Base-by-base conservation (phyloP, 2,113 vertebrate species). In the Mesembrinibis cayennensis region DNA sequence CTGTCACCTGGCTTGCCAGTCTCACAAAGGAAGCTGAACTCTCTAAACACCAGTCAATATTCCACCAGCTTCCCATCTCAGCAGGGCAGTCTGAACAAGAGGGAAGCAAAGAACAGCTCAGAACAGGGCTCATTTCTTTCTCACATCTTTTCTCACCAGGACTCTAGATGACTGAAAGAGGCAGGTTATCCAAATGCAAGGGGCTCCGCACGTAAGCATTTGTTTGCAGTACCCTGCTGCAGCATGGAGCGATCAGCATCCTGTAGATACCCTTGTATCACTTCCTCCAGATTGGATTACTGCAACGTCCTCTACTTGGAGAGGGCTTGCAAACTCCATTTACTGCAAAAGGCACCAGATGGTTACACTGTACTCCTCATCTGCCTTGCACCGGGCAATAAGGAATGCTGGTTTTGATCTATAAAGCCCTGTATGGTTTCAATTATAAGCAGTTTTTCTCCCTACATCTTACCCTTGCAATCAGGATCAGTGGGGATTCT, bases 11-110 rank as follows among this genome's bases (percentile, higher is more conserved):
- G 29, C 90, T 34, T 56, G 84, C 90, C 66, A 69, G 5, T 34
- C 77, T 78, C 50, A 96, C 93, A 93, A 90, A 93, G 86, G 79
- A 62, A 92, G 74, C 90, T 58, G 71, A 72, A 21, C 85, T 40
- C 93, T 52, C 81, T 21, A 40, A 91, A 81, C 82, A 65, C 62
- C 72, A 87, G 83, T 27, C 95, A 77, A 90, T 76, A 77, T 56
- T 50, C 59, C 82, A 78, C 34, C 53, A 47, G 27, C 53, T 71
- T 55, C 79, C 80, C 82, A 83, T 36, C 91, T 45, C 87, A 45
- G 94, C 95, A 78, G 95, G 93, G 89, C 91, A 36, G 80, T 25
- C 66, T 25, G 82, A 59, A 53, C 71, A 27, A 65, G 74, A 63
- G 27, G 73, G 55, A 71, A 74, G 95, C 82, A 36, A 58, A 89